These are phyloP conservation scores for Hyperoplus lanceolatus DNA, from an alignment of 2,797 vertebrate species.

Conservation along the genomic window DNA sequence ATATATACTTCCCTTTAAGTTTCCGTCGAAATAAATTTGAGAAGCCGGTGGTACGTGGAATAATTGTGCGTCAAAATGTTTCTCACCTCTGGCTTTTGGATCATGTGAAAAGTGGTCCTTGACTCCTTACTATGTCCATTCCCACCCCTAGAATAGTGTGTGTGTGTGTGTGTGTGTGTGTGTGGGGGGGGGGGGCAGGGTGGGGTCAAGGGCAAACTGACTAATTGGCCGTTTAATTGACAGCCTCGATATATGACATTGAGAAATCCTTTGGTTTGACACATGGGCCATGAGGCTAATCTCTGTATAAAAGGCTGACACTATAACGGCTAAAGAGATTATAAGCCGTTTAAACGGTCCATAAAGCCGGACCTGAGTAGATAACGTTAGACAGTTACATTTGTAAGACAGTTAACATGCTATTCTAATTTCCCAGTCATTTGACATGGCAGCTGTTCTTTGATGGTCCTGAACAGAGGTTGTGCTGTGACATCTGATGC, in stretches of 20 bases:
- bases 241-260: slow-evolving; percentile 37
- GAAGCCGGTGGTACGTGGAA: slow-evolving; percentile 10
- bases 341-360: slow-evolving; percentile 62
- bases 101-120: slow-evolving; percentile 36
- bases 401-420: slow-evolving; percentile 44
- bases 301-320: slow-evolving; percentile 43
- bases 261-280: slow-evolving; percentile 32
- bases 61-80: slow-evolving; percentile 13
- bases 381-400: slow-evolving; percentile 50
- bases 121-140: slow-evolving; percentile 2
- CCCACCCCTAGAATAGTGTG: slow-evolving; percentile 8
- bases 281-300: slow-evolving; percentile 52
- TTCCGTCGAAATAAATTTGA: not conserved
- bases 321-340: slow-evolving; percentile 57
- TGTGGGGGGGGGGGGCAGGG: too few relatives aligned
- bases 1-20: not conserved
- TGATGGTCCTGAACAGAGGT: slow-evolving; percentile 62
- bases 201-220: slow-evolving; percentile 27
- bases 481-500: slow-evolving; percentile 66
- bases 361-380: slow-evolving; percentile 40
- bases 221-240: slow-evolving; percentile 56
- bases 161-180: too few relatives aligned
- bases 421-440: slow-evolving; percentile 66
- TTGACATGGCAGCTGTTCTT: slow-evolving; percentile 74
- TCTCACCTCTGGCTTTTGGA: slow-evolving; percentile 21